Conservation (phyloP, 2,888 invertebrate genomes). For the Drosophila atroscutellata region DNA sequence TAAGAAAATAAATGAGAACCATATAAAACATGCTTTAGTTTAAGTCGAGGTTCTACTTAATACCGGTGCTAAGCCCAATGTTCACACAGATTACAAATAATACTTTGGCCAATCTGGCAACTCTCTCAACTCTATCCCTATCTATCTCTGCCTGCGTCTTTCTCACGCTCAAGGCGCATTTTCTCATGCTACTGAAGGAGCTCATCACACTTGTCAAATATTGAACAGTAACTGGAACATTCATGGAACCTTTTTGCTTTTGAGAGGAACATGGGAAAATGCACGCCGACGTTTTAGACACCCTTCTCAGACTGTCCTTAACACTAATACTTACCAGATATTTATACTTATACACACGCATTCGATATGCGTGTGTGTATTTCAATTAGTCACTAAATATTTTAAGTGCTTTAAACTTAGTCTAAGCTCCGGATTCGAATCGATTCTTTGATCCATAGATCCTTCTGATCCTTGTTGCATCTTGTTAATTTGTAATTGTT, state of each 20-base stretch:
- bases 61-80: slow-evolving; percentile 80
- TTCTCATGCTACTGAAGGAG: slow-evolving; percentile 2
- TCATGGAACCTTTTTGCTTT: background rate
- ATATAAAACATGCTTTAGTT: slow-evolving; percentile 49
- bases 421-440: slow-evolving; percentile 61
- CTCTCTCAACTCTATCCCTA: slow-evolving; percentile 6
- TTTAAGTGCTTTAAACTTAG: slow-evolving; percentile 80
- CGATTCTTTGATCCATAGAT: slow-evolving; percentile 21
- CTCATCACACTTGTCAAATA: background rate
- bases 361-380: slow-evolving; percentile 44
- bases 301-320: slow-evolving; percentile 39
- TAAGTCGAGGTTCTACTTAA: slow-evolving; percentile 68
- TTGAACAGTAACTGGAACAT: background rate
- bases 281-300: slow-evolving; percentile 6
- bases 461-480: slow-evolving; percentile 14
- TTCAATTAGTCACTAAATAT: slow-evolving; percentile 84
- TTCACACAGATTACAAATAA: slow-evolving; percentile 66
- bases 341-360: slow-evolving; percentile 42
- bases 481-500: slow-evolving; percentile 37
- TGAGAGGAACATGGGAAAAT: background rate
- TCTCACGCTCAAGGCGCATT: slow-evolving; percentile 5
- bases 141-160: slow-evolving; percentile 24
- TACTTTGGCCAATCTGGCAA: slow-evolving; percentile 30
- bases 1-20: slow-evolving; percentile 15
- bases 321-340: slow-evolving; percentile 35